Percentiles rank a stretch among this genome's conserved stretches.
These are phyloP conservation scores for Pelosia muscerda DNA, from an alignment of 2,888 invertebrate genomes.

Conservation along the genomic window DNA sequence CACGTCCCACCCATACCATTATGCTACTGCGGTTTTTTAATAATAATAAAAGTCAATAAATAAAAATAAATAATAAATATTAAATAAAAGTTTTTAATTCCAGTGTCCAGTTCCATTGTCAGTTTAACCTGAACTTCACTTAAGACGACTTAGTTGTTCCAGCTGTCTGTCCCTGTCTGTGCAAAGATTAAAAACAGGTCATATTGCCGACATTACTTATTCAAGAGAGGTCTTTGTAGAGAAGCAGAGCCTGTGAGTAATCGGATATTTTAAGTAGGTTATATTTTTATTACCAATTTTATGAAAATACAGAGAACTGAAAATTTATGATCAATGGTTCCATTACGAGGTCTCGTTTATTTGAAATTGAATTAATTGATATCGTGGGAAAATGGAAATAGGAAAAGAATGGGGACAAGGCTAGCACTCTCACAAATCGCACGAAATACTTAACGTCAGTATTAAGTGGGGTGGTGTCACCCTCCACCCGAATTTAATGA, in stretches of 20 bases:
- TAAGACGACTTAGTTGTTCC: neutral
- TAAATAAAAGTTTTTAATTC: neutral
- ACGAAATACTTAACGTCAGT: neutral
- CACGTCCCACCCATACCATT: no score
- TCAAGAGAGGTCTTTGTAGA: neutral
- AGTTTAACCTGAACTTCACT: neutral
- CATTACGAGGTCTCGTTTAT: conserved; percentile 2
- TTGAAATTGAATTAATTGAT: neutral
- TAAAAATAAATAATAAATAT: no score
- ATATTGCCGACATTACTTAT: neutral
- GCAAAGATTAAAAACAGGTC: conserved; percentile 9
- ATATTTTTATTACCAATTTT: conserved; percentile 8
- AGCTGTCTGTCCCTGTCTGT: conserved; percentile 3
- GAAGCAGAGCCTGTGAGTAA: neutral
- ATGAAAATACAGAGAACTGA: neutral
- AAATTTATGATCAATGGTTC: conserved; percentile 1
- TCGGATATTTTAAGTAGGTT: conserved; percentile 15
- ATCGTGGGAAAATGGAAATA: neutral
- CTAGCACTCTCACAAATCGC: neutral
- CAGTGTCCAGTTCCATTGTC: no score
- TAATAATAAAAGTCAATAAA: no score
- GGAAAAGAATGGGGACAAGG: neutral
- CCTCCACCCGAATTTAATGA: neutral
- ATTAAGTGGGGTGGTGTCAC: neutral
- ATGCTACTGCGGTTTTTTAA: no score